phyloP scores from a whole-genome alignment of 2,113 vertebrate genomes.

The Scortum barcoo region DNA sequence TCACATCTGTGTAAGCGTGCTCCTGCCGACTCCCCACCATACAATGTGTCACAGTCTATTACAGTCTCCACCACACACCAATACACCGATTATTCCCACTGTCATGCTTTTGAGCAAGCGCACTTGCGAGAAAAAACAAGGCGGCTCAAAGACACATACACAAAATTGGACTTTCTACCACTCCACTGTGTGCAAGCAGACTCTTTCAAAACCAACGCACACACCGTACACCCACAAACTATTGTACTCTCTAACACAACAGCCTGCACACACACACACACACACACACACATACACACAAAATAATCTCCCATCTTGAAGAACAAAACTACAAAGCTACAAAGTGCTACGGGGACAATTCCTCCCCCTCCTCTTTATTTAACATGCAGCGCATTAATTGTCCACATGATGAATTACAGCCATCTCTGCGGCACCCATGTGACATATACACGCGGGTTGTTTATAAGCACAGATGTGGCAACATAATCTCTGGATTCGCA shows the following conservation, averaged over 20 bases:
- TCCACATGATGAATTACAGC: conserved; percentile 70
- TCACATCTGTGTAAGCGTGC: conserved; percentile 62
- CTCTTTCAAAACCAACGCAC: not conserved
- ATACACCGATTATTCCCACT: conserved; percentile 35
- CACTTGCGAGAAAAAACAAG: conserved; percentile 3
- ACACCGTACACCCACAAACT: not conserved
- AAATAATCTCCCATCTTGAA: conserved; percentile 27
- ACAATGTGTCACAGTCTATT: conserved; percentile 67
- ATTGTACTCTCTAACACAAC: conserved; percentile 13
- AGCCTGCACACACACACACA: not conserved
- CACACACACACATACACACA: not conserved
- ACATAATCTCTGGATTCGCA: conserved; percentile 53
- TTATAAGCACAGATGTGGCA: conserved; percentile 72
- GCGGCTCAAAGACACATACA: not conserved
- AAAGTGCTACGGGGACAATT: conserved; percentile 27
- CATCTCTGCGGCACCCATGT: conserved; percentile 58
- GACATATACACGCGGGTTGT: conserved; percentile 65
- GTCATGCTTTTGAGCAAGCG: conserved; percentile 34
- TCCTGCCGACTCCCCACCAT: conserved; percentile 42
- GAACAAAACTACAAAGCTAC: not conserved
- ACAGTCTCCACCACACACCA: conserved; percentile 36
- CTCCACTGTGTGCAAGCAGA: not conserved
- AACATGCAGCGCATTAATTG: conserved; percentile 67
- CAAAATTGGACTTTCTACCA: conserved; percentile 14
- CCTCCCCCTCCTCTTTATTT: conserved; percentile 37